Base-by-base conservation (phyloP, 2,113 vertebrate species). In the Strigops habroptila region DNA sequence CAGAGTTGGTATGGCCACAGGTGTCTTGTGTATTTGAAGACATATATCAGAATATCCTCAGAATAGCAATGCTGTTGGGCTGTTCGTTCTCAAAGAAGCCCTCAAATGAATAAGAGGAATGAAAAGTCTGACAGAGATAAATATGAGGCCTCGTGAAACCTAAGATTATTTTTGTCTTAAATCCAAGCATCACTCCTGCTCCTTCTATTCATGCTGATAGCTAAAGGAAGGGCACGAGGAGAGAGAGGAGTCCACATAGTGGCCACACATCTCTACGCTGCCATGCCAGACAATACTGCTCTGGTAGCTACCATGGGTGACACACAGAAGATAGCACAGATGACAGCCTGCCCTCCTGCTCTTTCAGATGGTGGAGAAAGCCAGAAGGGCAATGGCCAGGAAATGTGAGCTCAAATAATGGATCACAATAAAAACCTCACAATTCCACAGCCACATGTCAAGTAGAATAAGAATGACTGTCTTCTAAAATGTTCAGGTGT, bases 21-120 rank as follows among this genome's bases (percentile, higher is more conserved):
- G 90, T 97, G 91, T 79, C 73, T 63, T 86, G 49, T 75, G 46
- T 74, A 27, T 91, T 76, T 23, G 8, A 90, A 94, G 86, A 77
- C 31, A n/a, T 75, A 63, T 43, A 91, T 92, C 86, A 73, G 65
- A 96, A 55, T 75, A 80, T 65, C 53, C 39, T 89, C 25, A 3
- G 44, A 93, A 69, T 31, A 91, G 81, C 78, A 85, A 10, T 64
- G 35, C 79, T 88, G 30, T 55, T 71, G 49, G 67, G 25, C 84
- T 82, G 48, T 82, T 79, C 41, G 41, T 63, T 78, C 51, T 41
- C 46, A 9, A 52, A 87, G 33, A 52, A 87, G 33, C 31, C 44
- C 49, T 91, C 12, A 3, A 43, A 62, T 71, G 86, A 94, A 89
- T 84, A 70, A 88, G 92, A 51, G 44, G 24, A 59, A 82, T 9